These are phyloP conservation scores for Petroica traversi DNA, from an alignment of 2,113 vertebrate species.

Conservation along the genomic window DNA sequence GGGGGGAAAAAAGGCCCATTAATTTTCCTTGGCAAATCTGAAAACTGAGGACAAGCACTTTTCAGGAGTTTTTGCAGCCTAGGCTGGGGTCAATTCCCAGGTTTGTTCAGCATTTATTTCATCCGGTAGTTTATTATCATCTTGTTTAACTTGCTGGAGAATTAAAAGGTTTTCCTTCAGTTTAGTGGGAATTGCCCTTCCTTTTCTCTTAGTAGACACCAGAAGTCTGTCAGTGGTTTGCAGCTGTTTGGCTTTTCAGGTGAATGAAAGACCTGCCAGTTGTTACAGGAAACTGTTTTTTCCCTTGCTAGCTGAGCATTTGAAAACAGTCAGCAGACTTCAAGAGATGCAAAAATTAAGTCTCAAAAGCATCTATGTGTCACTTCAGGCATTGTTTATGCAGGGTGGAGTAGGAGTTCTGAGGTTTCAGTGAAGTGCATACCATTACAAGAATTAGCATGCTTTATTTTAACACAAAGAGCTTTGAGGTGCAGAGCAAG, in stretches of 20 bases:
- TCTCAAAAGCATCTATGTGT: neutral
- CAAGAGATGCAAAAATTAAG: neutral
- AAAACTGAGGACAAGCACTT: neutral
- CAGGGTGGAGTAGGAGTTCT: neutral
- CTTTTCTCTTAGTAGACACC: neutral
- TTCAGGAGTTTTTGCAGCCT: neutral
- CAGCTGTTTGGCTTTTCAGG: neutral
- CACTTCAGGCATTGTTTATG: neutral
- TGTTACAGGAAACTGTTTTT: neutral
- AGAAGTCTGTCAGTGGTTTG: neutral
- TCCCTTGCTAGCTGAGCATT: neutral
- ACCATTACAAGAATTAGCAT: neutral
- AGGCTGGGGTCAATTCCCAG: neutral
- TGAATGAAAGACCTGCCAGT: neutral
- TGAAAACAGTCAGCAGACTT: neutral
- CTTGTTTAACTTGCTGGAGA: neutral
- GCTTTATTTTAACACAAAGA: neutral
- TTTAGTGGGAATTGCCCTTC: neutral
- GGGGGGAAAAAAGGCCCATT: rapidly evolving
- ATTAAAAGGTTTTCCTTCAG: neutral
- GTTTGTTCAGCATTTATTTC: neutral
- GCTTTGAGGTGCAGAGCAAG: neutral
- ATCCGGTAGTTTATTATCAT: neutral
- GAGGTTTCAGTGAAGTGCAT: neutral
- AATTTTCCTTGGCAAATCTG: neutral